phyloP scores from a whole-genome alignment of 2,888 invertebrate species.

The Polymixis flavicincta region DNA sequence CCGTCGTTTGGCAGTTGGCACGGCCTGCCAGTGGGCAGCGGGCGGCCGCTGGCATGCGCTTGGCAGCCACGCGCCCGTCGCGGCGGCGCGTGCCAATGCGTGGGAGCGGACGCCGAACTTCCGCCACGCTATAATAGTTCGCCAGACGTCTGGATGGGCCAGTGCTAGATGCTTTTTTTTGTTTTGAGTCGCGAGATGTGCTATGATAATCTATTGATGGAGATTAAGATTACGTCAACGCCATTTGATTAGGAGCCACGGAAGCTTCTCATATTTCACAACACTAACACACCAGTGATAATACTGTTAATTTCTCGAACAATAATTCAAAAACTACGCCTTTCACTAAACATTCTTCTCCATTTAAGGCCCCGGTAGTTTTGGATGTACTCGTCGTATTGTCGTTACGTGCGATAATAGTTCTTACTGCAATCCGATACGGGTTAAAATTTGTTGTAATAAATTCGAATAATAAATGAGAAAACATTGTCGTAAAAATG shows the following conservation, averaged over 20 bases:
- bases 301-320: constrained; percentile 1
- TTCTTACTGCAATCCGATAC: too few species aligned
- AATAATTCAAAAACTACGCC: constrained; percentile 8
- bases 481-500: too few species aligned
- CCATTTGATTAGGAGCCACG: neutral
- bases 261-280: constrained; percentile 7
- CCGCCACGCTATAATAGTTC: constrained; percentile 76
- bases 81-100: constrained; percentile 84
- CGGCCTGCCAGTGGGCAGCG: constrained; percentile 46
- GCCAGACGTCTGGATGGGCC: constrained; percentile 63
- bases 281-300: neutral
- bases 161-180: constrained; percentile 38
- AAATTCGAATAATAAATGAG: too few species aligned
- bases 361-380: constrained; percentile 27
- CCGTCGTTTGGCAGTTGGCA: constrained; percentile 54
- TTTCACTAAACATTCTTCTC: constrained; percentile 41
- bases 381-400: too few species aligned
- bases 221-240: neutral
- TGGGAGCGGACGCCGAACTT: constrained; percentile 84
- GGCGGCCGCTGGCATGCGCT: constrained; percentile 62
- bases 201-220: constrained; percentile 16
- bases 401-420: too few species aligned
- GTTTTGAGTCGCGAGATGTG: constrained; percentile 33
- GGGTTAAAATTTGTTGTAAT: too few species aligned
- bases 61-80: constrained; percentile 66